These are phyloP conservation scores for Saguinus midas DNA, from an alignment of 2,113 vertebrate genomes.

Conservation along the genomic window DNA sequence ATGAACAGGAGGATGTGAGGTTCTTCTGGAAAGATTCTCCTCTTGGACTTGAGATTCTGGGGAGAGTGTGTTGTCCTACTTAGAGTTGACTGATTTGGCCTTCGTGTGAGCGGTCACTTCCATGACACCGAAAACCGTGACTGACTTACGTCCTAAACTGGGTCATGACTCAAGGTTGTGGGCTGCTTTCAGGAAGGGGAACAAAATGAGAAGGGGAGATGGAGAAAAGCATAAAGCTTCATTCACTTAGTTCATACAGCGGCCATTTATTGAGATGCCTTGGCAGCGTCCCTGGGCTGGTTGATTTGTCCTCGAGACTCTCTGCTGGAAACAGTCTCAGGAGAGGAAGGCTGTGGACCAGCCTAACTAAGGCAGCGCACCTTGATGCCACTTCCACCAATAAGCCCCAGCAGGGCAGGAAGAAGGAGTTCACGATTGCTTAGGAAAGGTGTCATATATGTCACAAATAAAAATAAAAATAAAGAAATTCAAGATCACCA, in stretches of 20 bases:
- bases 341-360: neutral
- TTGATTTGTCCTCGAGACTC: neutral
- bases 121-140: neutral
- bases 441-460: no score
- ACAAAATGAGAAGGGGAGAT: neutral
- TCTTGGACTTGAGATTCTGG: neutral
- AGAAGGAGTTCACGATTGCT: neutral
- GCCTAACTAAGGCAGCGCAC: neutral
- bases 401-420: neutral
- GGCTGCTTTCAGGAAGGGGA: neutral
- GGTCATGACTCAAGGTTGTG: neutral
- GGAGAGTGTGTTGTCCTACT: neutral
- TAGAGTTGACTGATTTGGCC: neutral
- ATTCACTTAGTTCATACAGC: neutral
- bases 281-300: neutral
- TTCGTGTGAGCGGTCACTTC: neutral
- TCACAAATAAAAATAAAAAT: no score
- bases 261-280: neutral
- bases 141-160: neutral
- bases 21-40: neutral
- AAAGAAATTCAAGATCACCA: neutral
- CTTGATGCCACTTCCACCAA: neutral
- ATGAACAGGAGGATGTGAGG: neutral
- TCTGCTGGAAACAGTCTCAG: neutral
- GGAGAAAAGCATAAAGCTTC: neutral